These are phyloP conservation scores for Andricus quercusramuli DNA, from an alignment of 2,888 invertebrate genomes.

Conservation along the genomic window DNA sequence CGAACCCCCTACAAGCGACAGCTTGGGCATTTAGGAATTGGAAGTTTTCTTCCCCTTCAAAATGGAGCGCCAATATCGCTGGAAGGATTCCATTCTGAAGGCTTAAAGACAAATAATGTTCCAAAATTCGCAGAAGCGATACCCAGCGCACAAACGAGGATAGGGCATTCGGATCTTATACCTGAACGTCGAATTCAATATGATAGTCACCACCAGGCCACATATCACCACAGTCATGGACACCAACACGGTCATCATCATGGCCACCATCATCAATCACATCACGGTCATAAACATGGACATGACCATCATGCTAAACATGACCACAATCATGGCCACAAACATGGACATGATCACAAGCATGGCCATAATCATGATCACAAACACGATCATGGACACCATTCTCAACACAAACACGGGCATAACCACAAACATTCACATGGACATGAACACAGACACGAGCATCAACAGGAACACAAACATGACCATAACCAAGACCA, in stretches of 20 bases:
- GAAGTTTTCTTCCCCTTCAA: constrained; percentile 21
- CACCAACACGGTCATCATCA: constrained; percentile 60
- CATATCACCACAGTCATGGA: constrained; percentile 60
- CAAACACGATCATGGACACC: constrained; percentile 53
- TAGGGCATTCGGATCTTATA: background rate
- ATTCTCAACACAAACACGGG: constrained; percentile 52
- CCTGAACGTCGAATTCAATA: background rate
- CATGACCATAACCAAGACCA: constrained; percentile 60
- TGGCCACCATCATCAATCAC: constrained; percentile 55
- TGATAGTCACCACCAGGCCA: constrained; percentile 53
- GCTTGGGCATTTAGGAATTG: constrained; percentile 56
- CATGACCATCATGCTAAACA: constrained; percentile 48
- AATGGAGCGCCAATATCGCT: constrained; percentile 41
- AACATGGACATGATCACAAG: constrained; percentile 56
- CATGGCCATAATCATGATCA: constrained; percentile 56
- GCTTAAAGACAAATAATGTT: constrained; percentile 45
- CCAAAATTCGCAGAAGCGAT: constrained; percentile 16
- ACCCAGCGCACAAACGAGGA: background rate
- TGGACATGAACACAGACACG: constrained; percentile 62
- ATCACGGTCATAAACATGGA: constrained; percentile 56
- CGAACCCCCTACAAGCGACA: constrained; percentile 66
- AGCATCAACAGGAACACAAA: constrained; percentile 57
- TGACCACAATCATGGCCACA: constrained; percentile 50
- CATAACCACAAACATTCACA: constrained; percentile 55
- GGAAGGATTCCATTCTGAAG: constrained; percentile 9